Evolutionary conservation across 2,797 vertebrate species (phyloP).

Genomic region (Galago senegalensis): DNA sequence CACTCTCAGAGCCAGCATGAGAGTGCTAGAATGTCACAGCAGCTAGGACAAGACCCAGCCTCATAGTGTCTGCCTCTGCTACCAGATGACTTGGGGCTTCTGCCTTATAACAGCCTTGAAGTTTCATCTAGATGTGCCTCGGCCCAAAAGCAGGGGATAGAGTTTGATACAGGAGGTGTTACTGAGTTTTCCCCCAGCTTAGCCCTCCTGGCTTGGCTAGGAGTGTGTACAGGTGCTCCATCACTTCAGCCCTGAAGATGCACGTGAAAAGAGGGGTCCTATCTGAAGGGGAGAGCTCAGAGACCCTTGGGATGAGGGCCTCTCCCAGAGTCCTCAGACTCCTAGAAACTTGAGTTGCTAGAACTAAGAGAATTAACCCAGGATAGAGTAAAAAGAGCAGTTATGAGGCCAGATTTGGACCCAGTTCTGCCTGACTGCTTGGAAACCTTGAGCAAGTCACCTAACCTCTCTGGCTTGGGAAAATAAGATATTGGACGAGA

Average conservation of each 20-base stretch:
- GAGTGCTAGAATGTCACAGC: background rate
- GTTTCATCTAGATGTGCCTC: background rate
- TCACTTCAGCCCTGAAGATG: background rate
- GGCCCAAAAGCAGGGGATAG: background rate
- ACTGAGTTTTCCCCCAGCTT: background rate
- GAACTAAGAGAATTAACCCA: background rate
- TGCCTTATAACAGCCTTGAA: background rate
- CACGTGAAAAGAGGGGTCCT: background rate
- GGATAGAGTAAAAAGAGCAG: background rate
- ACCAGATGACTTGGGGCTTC: background rate
- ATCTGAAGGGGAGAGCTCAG: background rate
- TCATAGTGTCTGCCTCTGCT: background rate
- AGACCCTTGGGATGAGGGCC: background rate
- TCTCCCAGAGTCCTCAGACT: background rate
- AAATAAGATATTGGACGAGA: background rate
- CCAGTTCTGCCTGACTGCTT: background rate
- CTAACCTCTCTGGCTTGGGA: background rate
- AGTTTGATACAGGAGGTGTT: background rate
- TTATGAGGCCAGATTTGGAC: background rate
- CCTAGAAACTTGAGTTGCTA: background rate
- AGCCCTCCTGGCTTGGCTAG: background rate
- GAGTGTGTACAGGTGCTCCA: rapidly evolving
- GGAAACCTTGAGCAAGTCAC: background rate
- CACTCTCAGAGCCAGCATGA: background rate
- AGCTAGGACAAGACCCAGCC: background rate